phyloP scores from a whole-genome alignment of 2,888 invertebrate species.

The Tetranychus truncatus region DNA sequence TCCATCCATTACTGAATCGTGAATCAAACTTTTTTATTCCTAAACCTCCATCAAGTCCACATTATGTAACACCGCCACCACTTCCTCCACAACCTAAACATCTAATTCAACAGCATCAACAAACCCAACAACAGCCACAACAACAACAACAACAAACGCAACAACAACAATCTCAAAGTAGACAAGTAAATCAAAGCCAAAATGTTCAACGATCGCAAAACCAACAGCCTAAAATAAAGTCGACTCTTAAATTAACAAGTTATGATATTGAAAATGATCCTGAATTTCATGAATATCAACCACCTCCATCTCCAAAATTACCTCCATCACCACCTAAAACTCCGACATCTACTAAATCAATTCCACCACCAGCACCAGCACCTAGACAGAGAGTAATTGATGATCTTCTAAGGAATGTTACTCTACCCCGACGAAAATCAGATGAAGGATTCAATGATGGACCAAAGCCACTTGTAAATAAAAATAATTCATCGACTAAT shows the following conservation, averaged over 20 bases:
- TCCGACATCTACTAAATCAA: background rate
- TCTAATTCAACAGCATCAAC: too few species aligned
- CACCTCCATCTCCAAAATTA: background rate
- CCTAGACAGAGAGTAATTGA: background rate
- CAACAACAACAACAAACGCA: background rate
- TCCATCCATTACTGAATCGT: conserved; percentile 12
- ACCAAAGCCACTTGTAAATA: background rate
- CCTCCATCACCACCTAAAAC: background rate
- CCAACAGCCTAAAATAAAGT: background rate
- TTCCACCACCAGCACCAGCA: background rate
- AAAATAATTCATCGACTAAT: background rate
- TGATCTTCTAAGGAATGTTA: background rate
- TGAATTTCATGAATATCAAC: background rate
- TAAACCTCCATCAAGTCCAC: background rate
- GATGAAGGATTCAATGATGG: background rate
- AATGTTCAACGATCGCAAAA: background rate
- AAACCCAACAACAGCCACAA: too few species aligned
- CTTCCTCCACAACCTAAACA: background rate
- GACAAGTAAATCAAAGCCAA: too few species aligned
- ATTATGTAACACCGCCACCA: background rate
- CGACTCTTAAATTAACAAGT: background rate
- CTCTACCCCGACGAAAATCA: background rate
- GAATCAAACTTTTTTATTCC: background rate
- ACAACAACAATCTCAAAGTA: background rate
- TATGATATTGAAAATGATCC: background rate